Evolutionary conservation across 64 coral and sea anemone species (phyloP), one percentile per base, ranked within the genome.

Genomic region (Acropora yongei): DNA sequence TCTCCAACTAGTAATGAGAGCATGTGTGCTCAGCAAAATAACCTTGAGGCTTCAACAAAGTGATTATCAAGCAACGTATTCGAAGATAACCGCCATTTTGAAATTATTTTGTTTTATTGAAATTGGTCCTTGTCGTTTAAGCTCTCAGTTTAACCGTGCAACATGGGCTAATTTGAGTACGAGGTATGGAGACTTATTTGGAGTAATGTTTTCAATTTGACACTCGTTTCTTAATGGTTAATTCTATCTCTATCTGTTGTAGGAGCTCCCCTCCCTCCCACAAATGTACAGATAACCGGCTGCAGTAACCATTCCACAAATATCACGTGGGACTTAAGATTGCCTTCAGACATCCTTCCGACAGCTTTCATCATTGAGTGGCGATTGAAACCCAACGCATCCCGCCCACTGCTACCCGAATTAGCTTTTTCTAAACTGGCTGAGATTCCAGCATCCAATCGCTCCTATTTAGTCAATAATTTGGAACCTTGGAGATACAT

Each of bases 251-350:
- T 39, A 49, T 48, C 8, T 46, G 8, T 66, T 20, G 10, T 48
- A 88, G 86, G 86, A 42, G 72, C 72, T 0, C 91, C 83, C 5
- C 45, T 93, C 1, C 91, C 91, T 58, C 91, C 91, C 30, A 39
- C 68, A 3, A 77, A 61, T 7, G 49, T 93, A 13, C 79, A 1
- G 0, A 60, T 50, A 3, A 79, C 91, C 20, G 40, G 79, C 60
- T 92, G 91, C 60, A 40, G 73, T 1, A 78, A 74, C 42, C 68
- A 77, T 8, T 18, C 57, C 4, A 87, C 91, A 20, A 79, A 13
- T 43, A 58, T 92, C 8, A 51, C 43, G 1, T 92, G 91, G 91
- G 51, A 53, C 4, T 13, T 87, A 6, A 42, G 43, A 7, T 2
- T 41, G 19, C 41, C 44, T 61, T 61, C 74, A 0, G 74, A 78